These are phyloP conservation scores for Gavialis gangeticus DNA, from an alignment of 2,113 vertebrate genomes.

Conservation along the genomic window DNA sequence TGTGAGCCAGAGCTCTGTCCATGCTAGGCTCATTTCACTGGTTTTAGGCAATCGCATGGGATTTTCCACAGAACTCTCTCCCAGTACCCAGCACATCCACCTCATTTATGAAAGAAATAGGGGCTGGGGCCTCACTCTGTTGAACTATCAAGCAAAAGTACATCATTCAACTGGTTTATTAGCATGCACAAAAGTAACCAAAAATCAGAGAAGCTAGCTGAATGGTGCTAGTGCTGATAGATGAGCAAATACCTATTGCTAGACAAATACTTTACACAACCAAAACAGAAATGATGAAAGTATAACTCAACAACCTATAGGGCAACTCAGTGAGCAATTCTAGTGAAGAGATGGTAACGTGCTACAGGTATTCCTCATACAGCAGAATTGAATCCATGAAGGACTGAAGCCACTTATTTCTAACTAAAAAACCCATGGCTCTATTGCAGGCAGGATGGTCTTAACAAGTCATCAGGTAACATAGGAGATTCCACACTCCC, in stretches of 20 bases:
- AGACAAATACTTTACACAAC: not conserved
- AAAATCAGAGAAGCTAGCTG: not conserved
- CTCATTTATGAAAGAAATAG: not conserved
- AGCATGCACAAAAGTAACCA: not conserved
- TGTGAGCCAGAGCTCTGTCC: constrained; percentile 15
- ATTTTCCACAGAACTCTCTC: constrained; percentile 27
- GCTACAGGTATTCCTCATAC: not conserved
- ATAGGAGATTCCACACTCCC: not conserved
- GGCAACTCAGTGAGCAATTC: not conserved
- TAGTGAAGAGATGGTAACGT: not conserved
- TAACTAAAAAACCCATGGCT: not conserved
- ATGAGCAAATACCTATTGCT: not conserved
- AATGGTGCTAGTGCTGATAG: not conserved
- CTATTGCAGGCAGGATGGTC: not conserved
- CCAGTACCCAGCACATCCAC: fast-evolving
- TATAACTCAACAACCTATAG: not conserved
- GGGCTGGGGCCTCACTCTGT: not conserved
- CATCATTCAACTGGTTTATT: not conserved
- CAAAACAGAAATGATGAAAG: not conserved
- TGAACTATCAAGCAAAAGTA: not conserved
- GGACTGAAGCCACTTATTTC: not conserved
- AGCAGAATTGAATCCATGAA: not conserved
- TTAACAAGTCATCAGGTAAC: not conserved
- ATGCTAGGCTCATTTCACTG: not conserved
- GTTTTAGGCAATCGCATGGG: constrained; percentile 20